Evolutionary conservation across 2,113 vertebrate species (phyloP).

Genomic region (Rhea pennata): DNA sequence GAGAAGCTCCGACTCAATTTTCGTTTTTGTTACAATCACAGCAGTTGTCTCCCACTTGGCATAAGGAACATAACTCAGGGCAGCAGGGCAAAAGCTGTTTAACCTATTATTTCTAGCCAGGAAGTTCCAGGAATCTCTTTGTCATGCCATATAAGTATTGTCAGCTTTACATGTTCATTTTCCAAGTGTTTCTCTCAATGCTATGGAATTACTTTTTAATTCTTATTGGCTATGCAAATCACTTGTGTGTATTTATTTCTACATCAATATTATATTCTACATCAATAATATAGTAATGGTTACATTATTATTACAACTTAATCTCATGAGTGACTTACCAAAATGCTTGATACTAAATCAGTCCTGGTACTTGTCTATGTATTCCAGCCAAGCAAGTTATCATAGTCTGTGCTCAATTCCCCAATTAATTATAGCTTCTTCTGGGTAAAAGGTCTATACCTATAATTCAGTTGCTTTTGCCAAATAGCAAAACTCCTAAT

Average conservation of each 20-base stretch:
- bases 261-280: too few species aligned
- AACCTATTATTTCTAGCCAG: not conserved
- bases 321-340: accelerated
- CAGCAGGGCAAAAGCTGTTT: not conserved
- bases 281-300: not conserved
- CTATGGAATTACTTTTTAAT: not conserved
- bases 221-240: not conserved
- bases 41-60: not conserved
- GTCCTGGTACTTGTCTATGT: not conserved
- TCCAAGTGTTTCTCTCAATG: not conserved
- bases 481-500: not conserved
- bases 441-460: not conserved
- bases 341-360: not conserved
- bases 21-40: not conserved
- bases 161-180: not conserved
- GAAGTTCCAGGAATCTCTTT: not conserved
- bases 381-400: not conserved
- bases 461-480: not conserved
- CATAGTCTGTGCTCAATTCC: not conserved
- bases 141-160: not conserved
- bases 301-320: not conserved
- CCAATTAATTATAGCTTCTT: not conserved
- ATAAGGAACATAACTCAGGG: not conserved
- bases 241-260: not conserved
- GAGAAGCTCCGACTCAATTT: not conserved